Base-by-base conservation (phyloP, 2,888 invertebrate genomes). In the Caenorhabditis imperialis region DNA sequence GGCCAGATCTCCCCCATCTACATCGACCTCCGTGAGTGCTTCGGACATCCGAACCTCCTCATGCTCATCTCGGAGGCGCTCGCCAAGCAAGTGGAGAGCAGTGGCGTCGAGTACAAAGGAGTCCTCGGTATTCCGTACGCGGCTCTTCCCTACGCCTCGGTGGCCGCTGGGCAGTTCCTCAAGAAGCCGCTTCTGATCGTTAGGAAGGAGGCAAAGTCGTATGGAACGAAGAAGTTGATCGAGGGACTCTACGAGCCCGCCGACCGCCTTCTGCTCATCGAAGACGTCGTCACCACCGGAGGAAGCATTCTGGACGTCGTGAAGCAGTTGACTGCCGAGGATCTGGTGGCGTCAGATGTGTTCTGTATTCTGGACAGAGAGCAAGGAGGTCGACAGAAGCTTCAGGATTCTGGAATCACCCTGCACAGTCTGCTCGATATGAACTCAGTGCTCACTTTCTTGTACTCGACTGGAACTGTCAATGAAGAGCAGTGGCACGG, bases 161-260 rank as follows among this genome's bases (percentile, higher is more conserved):
- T 94, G 3, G 84, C 88, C 30, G 88, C 90, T 53, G 88, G 89
- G 6, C 82, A 85, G 0, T 81, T 86, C n/a, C 82, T 89, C 45
- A 84, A 89, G 47, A 83, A 88, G 33, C 90, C 90, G 0, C 89
- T 90, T 88, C 77, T 91, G 67, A 88, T 90, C 53, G 81, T 86
- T 20, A 83, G 99, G 44, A 96, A 97, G 89, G 97, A 99, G 90
- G 93, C 93, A 0, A 99, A 99, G 89, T 91, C 92, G 1, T 96
- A 99, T 88, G 99, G 99, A 0, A 98, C 96, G 0, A 96, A 95
- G 89, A 96, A 96, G 89, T 90, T 96, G 65, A 93, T 99, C 53
- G 99, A 99, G 90, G 99, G 98, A 0, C 45, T 92, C 74, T 96
- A 92, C 86, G 91, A 92, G 74, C 88, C 90, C 30, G 94, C 93